These are phyloP conservation scores for Zaprionus camerounensis DNA, from an alignment of 1,140 invertebrate genomes.

Conservation along the genomic window DNA sequence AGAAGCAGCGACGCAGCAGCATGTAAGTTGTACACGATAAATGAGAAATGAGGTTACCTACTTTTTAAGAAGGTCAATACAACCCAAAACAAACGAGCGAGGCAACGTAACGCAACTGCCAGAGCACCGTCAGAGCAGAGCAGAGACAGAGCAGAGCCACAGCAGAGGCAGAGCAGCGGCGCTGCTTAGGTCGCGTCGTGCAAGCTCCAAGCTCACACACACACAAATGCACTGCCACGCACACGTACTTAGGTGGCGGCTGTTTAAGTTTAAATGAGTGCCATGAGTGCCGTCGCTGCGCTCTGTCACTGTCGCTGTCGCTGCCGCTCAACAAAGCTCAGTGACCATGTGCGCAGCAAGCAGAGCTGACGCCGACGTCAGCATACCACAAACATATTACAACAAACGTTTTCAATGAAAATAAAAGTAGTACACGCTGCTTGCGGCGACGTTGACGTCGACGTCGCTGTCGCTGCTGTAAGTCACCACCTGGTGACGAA, in stretches of 20 bases:
- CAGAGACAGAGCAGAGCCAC: constrained; percentile 13
- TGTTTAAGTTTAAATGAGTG: constrained; percentile 55
- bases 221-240: constrained; percentile 6
- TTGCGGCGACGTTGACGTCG: constrained; percentile 38
- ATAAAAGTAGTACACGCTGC: constrained; percentile 80
- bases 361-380: constrained; percentile 34
- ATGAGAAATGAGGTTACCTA: constrained; percentile 84
- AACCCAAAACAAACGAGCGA: constrained; percentile 82
- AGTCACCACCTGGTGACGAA: constrained; percentile 77
- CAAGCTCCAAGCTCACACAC: constrained; percentile 38
- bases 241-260: constrained; percentile 11
- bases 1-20: constrained; percentile 19
- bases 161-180: constrained; percentile 17
- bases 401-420: constrained; percentile 83
- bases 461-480: constrained; percentile 50
- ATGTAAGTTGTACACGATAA: constrained; percentile 84
- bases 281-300: constrained; percentile 23
- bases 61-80: constrained; percentile 84
- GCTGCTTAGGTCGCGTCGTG: constrained; percentile 19
- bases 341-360: constrained; percentile 73
- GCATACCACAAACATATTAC: constrained; percentile 78
- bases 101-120: constrained; percentile 59
- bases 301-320: constrained; percentile 6
- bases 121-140: constrained; percentile 25
- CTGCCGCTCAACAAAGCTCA: constrained; percentile 67